phyloP scores from a whole-genome alignment of 2,797 vertebrate genomes.

The Lepus townsendii region DNA sequence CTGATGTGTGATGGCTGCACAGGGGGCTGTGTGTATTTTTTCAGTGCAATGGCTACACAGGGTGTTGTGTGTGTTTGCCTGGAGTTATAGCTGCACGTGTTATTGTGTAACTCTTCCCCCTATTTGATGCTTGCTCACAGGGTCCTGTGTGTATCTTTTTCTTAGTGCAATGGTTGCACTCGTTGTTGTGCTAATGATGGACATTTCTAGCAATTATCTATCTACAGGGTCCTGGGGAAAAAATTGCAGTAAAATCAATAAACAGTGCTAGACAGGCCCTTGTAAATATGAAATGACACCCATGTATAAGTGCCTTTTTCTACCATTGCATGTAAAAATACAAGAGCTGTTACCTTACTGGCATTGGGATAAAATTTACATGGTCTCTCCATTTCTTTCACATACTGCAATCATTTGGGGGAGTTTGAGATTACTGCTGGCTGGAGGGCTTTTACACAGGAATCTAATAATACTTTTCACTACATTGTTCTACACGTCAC shows the following conservation, averaged over 20 bases:
- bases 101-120: slow-evolving; percentile 65
- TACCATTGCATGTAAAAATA: slow-evolving; percentile 76
- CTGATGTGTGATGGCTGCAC: slow-evolving; percentile 81
- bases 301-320: slow-evolving; percentile 78
- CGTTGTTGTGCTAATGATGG: slow-evolving; percentile 77
- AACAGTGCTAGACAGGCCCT: slow-evolving; percentile 79
- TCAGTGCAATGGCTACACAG: slow-evolving; percentile 80
- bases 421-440: slow-evolving; percentile 67
- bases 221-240: slow-evolving; percentile 73
- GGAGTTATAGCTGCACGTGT: slow-evolving; percentile 79
- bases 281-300: slow-evolving; percentile 81
- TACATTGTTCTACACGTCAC: slow-evolving; percentile 69
- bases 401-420: slow-evolving; percentile 59
- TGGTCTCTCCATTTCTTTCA: slow-evolving; percentile 67
- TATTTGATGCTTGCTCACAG: slow-evolving; percentile 65
- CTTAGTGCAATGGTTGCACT: slow-evolving; percentile 71
- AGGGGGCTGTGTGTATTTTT: slow-evolving; percentile 82
- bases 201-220: slow-evolving; percentile 81
- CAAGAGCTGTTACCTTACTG: slow-evolving; percentile 77
- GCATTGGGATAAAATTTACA: slow-evolving; percentile 77
- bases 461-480: slow-evolving; percentile 75
- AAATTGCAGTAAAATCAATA: slow-evolving; percentile 84
- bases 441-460: slow-evolving; percentile 71
- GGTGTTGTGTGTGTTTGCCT: slow-evolving; percentile 82
- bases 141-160: slow-evolving; percentile 75